Base-by-base conservation (phyloP, 1,140 invertebrate species). In the Maconellicoccus hirsutus region DNA sequence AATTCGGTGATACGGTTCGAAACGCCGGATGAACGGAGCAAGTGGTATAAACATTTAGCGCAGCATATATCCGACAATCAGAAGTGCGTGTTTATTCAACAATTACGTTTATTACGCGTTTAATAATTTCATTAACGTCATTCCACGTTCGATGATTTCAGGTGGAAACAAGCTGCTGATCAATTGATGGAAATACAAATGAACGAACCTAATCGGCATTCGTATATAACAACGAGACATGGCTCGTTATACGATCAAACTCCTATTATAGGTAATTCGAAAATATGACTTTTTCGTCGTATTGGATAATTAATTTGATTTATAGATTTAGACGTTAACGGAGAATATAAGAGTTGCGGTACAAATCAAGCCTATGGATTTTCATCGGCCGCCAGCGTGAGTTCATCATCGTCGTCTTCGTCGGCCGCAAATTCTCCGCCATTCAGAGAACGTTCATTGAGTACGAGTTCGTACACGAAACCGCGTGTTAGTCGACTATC, bases 401-500 rank as follows among this genome's bases (percentile, higher is more conserved):
- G 16, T 25, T 66, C 52, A 22, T 59, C 52, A 4, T 66, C 61
- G 10, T 66, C 61, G 10, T 66, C 61, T 12, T 66, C 61, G 8
- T 66, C 61, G 22, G 61, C 21, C 3, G 19, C 22, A 1, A 66
- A 26, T 66, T 66, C 61, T 8, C 61, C 61, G 4, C 61, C 61
- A 66, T 66, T 66, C 61, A 66, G 61, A 66, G 61, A 66, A 66
- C 61, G 61, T 23, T 66, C 61, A 19, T 66, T 26, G 21, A 66
- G 61, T 25, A 25, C 61, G 21, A 66, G 61, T 66, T 66, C 61
- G 61, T 66, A 23, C 61, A 66, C 22, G 21, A 66, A 66, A 66
- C 61, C 61, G 1, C 61, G 61, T 25, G 61, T 66, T 10, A 25
- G 61, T 16, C 3, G 61, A 66, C 25, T 66, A 66, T 66, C 61